Percentiles rank a stretch among this genome's conserved stretches.
Conservation (phyloP, 2,888 invertebrate genomes). For the Agriotes lineatus region DNA sequence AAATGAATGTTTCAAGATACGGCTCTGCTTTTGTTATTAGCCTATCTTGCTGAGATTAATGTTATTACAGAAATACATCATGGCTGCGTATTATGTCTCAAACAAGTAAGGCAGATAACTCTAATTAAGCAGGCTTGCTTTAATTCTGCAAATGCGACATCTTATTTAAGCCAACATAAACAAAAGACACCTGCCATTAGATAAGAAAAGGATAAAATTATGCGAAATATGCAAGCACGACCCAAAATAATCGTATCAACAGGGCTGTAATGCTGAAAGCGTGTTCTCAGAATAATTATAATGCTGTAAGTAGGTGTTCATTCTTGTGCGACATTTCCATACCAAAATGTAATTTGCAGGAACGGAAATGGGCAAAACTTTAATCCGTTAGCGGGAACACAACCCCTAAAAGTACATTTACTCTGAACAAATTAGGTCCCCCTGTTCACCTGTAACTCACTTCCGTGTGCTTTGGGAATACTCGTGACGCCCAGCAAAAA, state of each 20-base stretch:
- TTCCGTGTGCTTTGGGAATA: slow-evolving; percentile 27
- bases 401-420: slow-evolving; percentile 43
- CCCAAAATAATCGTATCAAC: slow-evolving; percentile 29
- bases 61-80: background rate
- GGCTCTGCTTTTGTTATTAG: slow-evolving; percentile 4
- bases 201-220: slow-evolving; percentile 13
- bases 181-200: slow-evolving; percentile 21
- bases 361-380: slow-evolving; percentile 41
- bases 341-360: slow-evolving; percentile 36
- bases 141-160: background rate
- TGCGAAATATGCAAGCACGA: slow-evolving; percentile 16
- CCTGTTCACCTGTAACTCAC: slow-evolving; percentile 34
- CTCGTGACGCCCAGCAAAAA: slow-evolving; percentile 5
- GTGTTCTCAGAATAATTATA: slow-evolving; percentile 39
- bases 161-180: slow-evolving; percentile 9
- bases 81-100: background rate
- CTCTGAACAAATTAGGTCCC: slow-evolving; percentile 39
- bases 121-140: background rate
- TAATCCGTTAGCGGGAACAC: slow-evolving; percentile 36
- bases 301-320: slow-evolving; percentile 37
- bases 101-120: background rate
- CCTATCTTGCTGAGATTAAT: background rate
- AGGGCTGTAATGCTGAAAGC: slow-evolving; percentile 37
- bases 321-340: slow-evolving; percentile 40
- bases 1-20: background rate